phyloP scores from a whole-genome alignment of 2,113 vertebrate genomes.

The Takifugu flavidus region DNA sequence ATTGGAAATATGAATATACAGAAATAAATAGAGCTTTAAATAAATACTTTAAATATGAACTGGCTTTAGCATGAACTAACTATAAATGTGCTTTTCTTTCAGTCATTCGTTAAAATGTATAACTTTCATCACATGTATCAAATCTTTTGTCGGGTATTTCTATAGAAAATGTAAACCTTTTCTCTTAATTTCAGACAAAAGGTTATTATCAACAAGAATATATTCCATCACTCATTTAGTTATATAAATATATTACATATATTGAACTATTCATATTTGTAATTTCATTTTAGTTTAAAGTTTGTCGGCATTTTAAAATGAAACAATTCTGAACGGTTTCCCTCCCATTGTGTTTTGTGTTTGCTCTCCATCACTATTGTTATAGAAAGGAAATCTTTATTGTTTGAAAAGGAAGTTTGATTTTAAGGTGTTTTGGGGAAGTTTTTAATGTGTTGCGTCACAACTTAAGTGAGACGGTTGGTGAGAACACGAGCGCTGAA shows the following conservation, averaged over 20 bases:
- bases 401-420: not conserved
- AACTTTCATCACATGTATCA: no score
- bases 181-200: not conserved
- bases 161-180: not conserved
- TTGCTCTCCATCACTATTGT: not conserved
- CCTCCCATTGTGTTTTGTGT: not conserved
- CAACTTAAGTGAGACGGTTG: no score
- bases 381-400: not conserved
- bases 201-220: no score
- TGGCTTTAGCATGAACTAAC: not conserved
- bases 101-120: not conserved
- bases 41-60: slow-evolving; percentile 53
- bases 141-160: no score
- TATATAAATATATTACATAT: no score
- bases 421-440: not conserved
- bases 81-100: slow-evolving; percentile 1
- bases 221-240: no score
- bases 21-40: slow-evolving; percentile 43
- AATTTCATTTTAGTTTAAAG: no score
- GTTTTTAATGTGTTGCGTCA: not conserved
- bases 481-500: no score
- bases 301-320: no score
- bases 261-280: no score
- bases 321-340: no score
- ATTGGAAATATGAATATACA: slow-evolving; percentile 10